phyloP scores from a whole-genome alignment of 2,888 invertebrate species.

The Troides oblongomaculatus region DNA sequence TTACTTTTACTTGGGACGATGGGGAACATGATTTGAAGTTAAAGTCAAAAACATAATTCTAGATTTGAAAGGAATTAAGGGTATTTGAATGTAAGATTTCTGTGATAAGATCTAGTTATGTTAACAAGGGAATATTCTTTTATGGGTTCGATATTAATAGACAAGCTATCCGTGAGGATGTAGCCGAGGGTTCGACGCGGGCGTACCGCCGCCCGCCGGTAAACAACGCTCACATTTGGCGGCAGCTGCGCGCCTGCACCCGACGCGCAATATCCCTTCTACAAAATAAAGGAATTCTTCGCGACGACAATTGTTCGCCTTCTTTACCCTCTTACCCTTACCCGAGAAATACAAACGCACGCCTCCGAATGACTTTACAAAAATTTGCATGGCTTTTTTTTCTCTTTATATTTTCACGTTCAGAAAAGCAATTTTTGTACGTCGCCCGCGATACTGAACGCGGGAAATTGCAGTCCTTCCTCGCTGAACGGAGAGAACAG shows the following conservation, averaged over 20 bases:
- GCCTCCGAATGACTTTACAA: conserved; percentile 78
- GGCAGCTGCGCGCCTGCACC: conserved; percentile 70
- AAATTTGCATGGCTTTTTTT: conserved; percentile 75
- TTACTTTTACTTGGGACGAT: conserved; percentile 72
- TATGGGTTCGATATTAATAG: conserved; percentile 39
- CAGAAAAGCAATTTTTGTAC: conserved; percentile 79
- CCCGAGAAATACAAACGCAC: conserved; percentile 78
- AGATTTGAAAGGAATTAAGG: conserved; percentile 30
- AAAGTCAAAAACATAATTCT: not conserved
- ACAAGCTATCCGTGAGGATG: conserved; percentile 50
- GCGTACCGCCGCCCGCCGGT: conserved; percentile 54
- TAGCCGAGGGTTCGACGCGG: conserved; percentile 55
- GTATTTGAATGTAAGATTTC: conserved; percentile 8
- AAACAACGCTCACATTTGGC: conserved; percentile 61
- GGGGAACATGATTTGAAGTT: conserved; percentile 34
- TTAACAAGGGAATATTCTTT: conserved; percentile 26
- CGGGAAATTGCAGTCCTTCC: conserved; percentile 76
- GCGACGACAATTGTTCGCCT: conserved; percentile 76
- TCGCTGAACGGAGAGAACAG: conserved; percentile 61
- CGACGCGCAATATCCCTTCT: conserved; percentile 78
- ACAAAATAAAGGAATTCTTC: conserved; percentile 75
- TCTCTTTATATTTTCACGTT: conserved; percentile 71
- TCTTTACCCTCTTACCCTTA: conserved; percentile 63
- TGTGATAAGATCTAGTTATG: conserved; percentile 19
- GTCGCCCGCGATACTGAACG: conserved; percentile 70